Evolutionary conservation across 2,888 invertebrate species (phyloP).

Genomic region (Microdon myrmicae): DNA sequence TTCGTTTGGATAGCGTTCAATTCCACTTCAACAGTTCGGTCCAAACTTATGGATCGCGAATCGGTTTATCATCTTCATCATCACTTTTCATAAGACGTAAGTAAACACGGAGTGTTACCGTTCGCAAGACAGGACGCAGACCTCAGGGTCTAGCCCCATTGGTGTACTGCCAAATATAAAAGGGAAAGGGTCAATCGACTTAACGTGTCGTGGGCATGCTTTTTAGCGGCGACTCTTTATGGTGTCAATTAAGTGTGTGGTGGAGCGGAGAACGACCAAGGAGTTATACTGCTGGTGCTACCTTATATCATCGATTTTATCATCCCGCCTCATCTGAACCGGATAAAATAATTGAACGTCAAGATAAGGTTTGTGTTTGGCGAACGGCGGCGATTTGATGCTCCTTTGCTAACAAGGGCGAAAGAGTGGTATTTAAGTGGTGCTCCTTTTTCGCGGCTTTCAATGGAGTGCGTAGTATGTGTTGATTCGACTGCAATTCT

Average conservation of each 20-base stretch:
- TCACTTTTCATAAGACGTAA: conserved; percentile 27
- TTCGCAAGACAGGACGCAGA: too few species aligned
- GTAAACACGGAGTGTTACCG: too few species aligned
- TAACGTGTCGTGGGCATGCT: conserved; percentile 27
- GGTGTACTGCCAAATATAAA: conserved; percentile 9
- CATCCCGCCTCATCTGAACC: conserved; percentile 65
- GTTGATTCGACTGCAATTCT: neutral
- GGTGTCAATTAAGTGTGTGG: conserved; percentile 64
- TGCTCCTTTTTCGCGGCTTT: neutral
- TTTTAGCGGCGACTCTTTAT: conserved; percentile 65
- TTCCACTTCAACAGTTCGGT: too few species aligned
- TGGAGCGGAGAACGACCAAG: conserved; percentile 56
- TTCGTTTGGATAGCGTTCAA: too few species aligned
- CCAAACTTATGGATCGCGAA: conserved; percentile 51
- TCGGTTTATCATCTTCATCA: conserved; percentile 51
- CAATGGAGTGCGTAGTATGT: neutral
- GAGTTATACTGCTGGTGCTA: conserved; percentile 57
- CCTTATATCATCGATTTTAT: conserved; percentile 65
- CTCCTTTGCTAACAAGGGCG: conserved; percentile 30
- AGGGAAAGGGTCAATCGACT: conserved; percentile 44
- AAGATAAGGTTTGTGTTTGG: conserved; percentile 61
- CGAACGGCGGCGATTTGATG: conserved; percentile 47
- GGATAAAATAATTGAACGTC: conserved; percentile 67
- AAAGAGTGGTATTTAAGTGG: conserved; percentile 12
- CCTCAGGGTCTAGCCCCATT: conserved; percentile 1